A percentile compares a stretch with the other conserved stretches of the same genome.
Conservation (phyloP, 2,797 vertebrate species). For the Acomys russatus region DNA sequence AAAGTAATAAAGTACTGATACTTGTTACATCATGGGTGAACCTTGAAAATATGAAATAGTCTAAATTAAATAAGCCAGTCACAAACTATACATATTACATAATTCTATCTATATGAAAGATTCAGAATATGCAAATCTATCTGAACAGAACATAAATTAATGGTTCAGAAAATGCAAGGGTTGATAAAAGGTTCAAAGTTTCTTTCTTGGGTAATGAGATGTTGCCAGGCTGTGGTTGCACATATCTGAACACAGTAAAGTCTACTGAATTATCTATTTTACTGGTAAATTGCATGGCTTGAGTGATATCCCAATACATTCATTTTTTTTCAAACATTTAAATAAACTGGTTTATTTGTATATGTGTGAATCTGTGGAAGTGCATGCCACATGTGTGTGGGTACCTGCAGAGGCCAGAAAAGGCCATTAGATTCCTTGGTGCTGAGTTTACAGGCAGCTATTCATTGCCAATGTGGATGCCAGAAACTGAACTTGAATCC, state of each 20-base stretch:
- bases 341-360: background rate
- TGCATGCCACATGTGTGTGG: background rate
- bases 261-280: background rate
- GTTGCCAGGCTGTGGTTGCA: background rate
- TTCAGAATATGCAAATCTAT: constrained; percentile 19
- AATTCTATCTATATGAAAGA: background rate
- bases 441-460: background rate
- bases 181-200: background rate
- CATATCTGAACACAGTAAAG: background rate
- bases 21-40: background rate
- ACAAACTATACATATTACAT: background rate
- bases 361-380: background rate
- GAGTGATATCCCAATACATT: background rate
- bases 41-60: background rate
- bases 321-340: background rate
- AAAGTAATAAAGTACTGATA: background rate
- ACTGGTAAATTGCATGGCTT: background rate
- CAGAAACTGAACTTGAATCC: background rate
- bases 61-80: constrained; percentile 18
- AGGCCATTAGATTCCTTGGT: background rate
- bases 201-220: background rate
- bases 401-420: background rate
- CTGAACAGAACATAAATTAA: background rate
- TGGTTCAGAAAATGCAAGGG: background rate
- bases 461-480: background rate